Evolutionary conservation across 2,797 vertebrate genomes (phyloP).

Genomic region (Masticophis lateralis): DNA sequence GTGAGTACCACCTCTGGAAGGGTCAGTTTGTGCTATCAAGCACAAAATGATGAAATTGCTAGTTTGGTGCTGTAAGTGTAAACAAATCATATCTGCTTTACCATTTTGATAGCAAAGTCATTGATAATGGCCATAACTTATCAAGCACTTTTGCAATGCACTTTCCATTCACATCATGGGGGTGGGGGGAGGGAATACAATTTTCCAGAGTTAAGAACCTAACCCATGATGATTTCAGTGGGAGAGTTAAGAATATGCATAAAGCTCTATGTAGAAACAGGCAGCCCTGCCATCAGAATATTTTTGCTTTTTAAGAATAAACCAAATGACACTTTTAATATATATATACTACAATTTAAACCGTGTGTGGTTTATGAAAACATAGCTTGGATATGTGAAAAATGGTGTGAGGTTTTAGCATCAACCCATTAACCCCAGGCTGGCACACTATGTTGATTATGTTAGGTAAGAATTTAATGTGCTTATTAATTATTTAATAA

Average conservation of each 20-base stretch:
- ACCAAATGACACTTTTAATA: constrained; percentile 10
- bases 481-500: constrained; percentile 1
- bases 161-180: too few relatives aligned
- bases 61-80: background rate
- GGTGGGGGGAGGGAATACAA: background rate
- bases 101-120: background rate
- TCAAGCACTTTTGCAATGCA: background rate
- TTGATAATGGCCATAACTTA: background rate
- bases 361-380: constrained; percentile 30
- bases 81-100: background rate
- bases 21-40: background rate
- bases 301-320: constrained; percentile 15
- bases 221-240: background rate
- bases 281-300: constrained; percentile 10
- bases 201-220: background rate
- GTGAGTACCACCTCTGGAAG: background rate
- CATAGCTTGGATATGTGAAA: constrained; percentile 37
- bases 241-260: background rate
- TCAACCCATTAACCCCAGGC: constrained; percentile 49
- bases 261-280: background rate
- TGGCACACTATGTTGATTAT: constrained; percentile 52
- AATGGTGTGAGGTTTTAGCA: constrained; percentile 44
- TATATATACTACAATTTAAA: constrained; percentile 18
- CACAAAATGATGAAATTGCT: background rate
- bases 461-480: constrained; percentile 51